phyloP scores from a whole-genome alignment of 2,797 vertebrate species.

The Zalophus californianus region DNA sequence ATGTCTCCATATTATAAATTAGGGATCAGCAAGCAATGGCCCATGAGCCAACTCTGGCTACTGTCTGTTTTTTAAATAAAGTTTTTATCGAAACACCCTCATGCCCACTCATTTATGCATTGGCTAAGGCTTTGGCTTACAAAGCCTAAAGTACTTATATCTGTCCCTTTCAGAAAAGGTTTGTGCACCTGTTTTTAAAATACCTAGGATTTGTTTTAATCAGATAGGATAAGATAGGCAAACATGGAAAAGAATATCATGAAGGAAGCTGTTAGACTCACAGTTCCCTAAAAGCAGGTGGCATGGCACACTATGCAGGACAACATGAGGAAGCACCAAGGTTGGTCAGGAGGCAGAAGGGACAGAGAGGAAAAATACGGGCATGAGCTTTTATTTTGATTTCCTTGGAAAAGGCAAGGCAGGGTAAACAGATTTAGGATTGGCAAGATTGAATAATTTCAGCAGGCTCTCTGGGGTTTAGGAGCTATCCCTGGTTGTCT shows the following conservation, averaged over 20 bases:
- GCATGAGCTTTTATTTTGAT: not conserved
- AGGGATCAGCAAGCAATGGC: not conserved
- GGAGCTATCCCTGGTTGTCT: not conserved
- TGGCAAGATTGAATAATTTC: not conserved
- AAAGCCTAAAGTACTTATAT: not conserved
- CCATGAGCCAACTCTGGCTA: not conserved
- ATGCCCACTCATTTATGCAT: not conserved
- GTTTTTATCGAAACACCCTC: not conserved
- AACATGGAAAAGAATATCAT: not conserved
- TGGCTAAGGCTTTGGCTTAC: not conserved
- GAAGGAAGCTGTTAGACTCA: not conserved
- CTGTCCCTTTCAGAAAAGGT: not conserved
- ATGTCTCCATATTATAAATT: not conserved
- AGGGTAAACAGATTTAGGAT: not conserved
- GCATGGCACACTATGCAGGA: no score
- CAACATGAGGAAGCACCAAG: fast-evolving
- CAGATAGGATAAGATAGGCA: not conserved
- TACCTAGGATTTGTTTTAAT: not conserved
- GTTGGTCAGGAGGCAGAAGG: not conserved
- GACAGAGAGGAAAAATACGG: not conserved
- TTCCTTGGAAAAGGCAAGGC: not conserved
- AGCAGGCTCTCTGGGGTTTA: not conserved
- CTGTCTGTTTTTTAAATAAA: not conserved
- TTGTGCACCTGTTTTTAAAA: not conserved
- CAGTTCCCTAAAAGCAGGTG: not conserved